phyloP scores from a whole-genome alignment of 2,888 invertebrate genomes.

The Diarsia dahlii region DNA sequence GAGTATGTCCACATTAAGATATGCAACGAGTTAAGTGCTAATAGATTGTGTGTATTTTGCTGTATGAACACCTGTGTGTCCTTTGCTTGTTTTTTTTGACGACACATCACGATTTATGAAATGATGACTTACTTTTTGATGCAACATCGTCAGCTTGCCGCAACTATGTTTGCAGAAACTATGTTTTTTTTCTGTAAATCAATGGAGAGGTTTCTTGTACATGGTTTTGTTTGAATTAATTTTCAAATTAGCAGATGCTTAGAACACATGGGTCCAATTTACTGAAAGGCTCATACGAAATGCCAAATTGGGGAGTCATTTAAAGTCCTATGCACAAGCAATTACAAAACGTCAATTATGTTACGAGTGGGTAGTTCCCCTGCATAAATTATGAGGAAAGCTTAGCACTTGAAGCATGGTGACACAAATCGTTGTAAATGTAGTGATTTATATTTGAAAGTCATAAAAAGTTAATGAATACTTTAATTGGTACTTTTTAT shows the following conservation, averaged over 20 bases:
- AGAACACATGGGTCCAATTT: not conserved
- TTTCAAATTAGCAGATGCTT: not conserved
- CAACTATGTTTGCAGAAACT: not conserved
- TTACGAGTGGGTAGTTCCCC: conserved; percentile 24
- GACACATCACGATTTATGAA: not conserved
- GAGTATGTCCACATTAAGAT: conserved; percentile 44
- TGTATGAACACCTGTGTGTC: conserved; percentile 26
- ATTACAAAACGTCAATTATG: not conserved
- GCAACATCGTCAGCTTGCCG: not conserved
- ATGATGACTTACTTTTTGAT: conserved; percentile 1
- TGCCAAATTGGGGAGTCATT: conserved; percentile 19
- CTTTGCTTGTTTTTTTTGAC: not conserved
- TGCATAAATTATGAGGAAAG: conserved; percentile 26
- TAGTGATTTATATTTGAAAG: not conserved
- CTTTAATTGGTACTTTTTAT: not conserved
- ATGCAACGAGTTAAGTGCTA: conserved; percentile 40
- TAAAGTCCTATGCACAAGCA: not conserved
- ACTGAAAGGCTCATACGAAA: not conserved
- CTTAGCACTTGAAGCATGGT: not conserved
- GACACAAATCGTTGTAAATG: not conserved
- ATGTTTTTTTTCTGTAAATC: not conserved
- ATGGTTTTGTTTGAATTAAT: not conserved
- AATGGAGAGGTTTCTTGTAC: not conserved
- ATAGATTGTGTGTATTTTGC: conserved; percentile 28
- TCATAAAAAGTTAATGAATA: not conserved